These are phyloP conservation scores for Lepidonotus clava DNA, from an alignment of 2,888 invertebrate genomes.

Conservation along the genomic window DNA sequence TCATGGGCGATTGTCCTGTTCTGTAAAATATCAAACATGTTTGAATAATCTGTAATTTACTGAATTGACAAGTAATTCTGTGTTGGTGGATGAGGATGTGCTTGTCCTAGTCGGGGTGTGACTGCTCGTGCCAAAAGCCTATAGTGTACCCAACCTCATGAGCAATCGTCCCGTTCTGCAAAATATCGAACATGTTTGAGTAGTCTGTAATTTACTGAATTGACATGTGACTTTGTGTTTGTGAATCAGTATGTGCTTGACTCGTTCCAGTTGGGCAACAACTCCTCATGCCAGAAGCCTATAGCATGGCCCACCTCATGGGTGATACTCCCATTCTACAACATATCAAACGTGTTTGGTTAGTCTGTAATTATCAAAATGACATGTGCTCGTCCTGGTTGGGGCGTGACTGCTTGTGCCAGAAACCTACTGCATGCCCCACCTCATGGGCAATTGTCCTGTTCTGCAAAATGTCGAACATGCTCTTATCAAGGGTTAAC, in stretches of 20 bases:
- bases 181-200: too few species aligned
- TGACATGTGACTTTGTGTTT: slow-evolving; percentile 62
- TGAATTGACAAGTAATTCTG: too few species aligned
- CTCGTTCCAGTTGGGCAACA: slow-evolving; percentile 74
- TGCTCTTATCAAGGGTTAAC: too few species aligned
- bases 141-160: slow-evolving; percentile 78
- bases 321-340: slow-evolving; percentile 73
- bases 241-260: slow-evolving; percentile 68
- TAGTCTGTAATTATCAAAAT: too few species aligned
- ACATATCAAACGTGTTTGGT: too few species aligned
- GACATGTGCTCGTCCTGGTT: slow-evolving; percentile 71
- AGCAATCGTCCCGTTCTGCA: slow-evolving; percentile 73
- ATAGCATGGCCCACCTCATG: slow-evolving; percentile 78
- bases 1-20: slow-evolving; percentile 76
- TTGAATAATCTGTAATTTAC: too few species aligned
- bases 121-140: slow-evolving; percentile 79
- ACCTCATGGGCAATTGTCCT: slow-evolving; percentile 76
- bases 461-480: slow-evolving; percentile 70
- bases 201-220: too few species aligned
- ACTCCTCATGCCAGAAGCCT: slow-evolving; percentile 79
- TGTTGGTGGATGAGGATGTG: slow-evolving; percentile 69
- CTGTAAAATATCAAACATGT: too few species aligned
- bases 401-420: slow-evolving; percentile 78
- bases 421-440: slow-evolving; percentile 77
- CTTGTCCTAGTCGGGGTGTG: slow-evolving; percentile 73